Base-by-base conservation (phyloP, 2,888 invertebrate genomes). In the Patella ulyssiponensis region DNA sequence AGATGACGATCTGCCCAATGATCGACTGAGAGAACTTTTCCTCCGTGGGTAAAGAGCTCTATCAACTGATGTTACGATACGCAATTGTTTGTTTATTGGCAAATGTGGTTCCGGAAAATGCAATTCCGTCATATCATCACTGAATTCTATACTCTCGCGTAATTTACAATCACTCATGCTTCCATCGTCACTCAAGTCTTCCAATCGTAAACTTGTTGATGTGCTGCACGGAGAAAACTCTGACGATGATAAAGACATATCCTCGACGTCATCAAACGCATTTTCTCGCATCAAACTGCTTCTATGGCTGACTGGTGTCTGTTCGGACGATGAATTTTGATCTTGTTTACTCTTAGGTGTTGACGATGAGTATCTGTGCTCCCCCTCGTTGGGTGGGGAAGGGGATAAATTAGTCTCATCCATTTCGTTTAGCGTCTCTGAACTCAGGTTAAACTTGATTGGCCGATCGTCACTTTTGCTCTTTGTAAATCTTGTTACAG, bases 61-160 rank as follows among this genome's bases (percentile, higher is more conserved):
- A 69, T 88, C 87, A 76, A 88, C 83, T 11, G 86, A 88, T n/a
- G 88, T 88, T 9, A 88, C 86, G 79, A 88, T 87, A 72, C 86
- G 85, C 17, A 88, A 80, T 76, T 88, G 88, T 79, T 84, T 87
- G 72, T 87, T 88, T 58, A 87, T 78, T 23, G 88, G 88, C n/a
- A 85, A 82, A 78, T 82, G 82, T 56, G 84, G 81, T 44, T 78
- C 83, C 73, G 83, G 84, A n/a, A 81, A 79, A 51, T 85, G 82
- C 4, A 83, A 75, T 53, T 85, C 85, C 3, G 64, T 75, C 44
- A 74, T 51, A 54, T 88, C 87, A 82, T 87, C 87, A 73, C 86
- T 86, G 54, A 86, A 82, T 33, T 87, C 87, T 9, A 82, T 77
- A 70, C 85, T 84, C 71, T 87, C 87, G 71, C 83, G 77, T 53